phyloP scores from a whole-genome alignment of 2,797 vertebrate species.

The Remorina albescens region DNA sequence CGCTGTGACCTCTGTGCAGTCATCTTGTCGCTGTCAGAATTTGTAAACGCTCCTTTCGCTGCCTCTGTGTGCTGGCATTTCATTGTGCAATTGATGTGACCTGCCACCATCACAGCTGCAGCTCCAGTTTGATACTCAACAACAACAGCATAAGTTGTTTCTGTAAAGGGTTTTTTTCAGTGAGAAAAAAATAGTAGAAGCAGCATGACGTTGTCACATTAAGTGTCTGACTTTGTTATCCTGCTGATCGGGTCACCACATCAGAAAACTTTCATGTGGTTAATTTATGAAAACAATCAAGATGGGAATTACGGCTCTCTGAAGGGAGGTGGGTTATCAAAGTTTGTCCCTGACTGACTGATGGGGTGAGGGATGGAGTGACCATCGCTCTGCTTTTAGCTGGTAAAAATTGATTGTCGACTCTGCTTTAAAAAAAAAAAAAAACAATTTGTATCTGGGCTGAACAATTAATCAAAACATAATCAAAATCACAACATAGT shows the following conservation, averaged over 20 bases:
- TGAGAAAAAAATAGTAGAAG: neutral
- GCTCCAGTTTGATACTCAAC: neutral
- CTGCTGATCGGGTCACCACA: neutral
- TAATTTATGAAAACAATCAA: neutral
- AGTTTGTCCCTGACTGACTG: neutral
- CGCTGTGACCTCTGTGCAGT: neutral
- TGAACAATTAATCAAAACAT: no score
- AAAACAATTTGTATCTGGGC: neutral
- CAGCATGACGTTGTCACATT: neutral
- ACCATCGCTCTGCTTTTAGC: no score
- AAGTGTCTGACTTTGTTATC: neutral
- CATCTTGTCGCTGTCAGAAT: slow-evolving; percentile 1
- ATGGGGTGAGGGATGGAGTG: neutral
- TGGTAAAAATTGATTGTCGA: neutral
- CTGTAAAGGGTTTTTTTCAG: no score
- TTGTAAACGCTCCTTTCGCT: neutral
- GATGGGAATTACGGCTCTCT: neutral
- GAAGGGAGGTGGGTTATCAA: neutral
- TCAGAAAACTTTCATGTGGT: neutral
- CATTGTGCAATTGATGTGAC: neutral
- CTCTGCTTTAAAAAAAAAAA: neutral
- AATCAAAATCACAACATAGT: no score
- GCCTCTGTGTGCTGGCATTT: slow-evolving; percentile 13
- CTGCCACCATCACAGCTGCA: no score
- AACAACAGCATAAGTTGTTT: neutral